Evolutionary conservation across 2,113 vertebrate species (phyloP).

Genomic region (Protomyctophum bolini): DNA sequence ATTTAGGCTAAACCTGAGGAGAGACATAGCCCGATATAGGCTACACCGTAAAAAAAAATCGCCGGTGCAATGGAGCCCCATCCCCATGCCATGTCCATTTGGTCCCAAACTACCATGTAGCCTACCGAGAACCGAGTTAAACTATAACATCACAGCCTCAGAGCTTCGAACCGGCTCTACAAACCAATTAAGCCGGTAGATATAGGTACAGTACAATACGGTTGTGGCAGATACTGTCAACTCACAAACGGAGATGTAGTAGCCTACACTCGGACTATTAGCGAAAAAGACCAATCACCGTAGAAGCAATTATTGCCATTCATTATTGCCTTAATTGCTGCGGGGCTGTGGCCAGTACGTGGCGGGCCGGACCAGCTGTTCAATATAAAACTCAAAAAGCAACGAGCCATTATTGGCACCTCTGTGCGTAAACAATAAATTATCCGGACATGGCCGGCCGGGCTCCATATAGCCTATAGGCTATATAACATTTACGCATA

Average conservation of each 20-base stretch:
- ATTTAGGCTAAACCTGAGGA: too few species aligned
- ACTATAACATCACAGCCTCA: too few species aligned
- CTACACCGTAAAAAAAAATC: too few species aligned
- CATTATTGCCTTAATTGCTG: not conserved
- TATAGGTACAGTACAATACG: too few species aligned
- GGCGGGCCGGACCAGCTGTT: too few species aligned
- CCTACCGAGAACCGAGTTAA: too few species aligned
- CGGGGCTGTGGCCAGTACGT: not conserved
- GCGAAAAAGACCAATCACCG: not conserved
- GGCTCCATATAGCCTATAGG: not conserved
- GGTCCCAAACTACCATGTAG: too few species aligned
- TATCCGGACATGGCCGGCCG: not conserved
- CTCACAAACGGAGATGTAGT: constrained; percentile 5
- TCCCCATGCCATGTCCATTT: too few species aligned
- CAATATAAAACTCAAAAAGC: not conserved
- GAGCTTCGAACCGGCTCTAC: too few species aligned
- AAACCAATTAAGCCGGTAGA: too few species aligned
- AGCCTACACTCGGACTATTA: not conserved
- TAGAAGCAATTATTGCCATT: not conserved
- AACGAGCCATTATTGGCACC: constrained; percentile 9
- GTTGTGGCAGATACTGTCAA: not conserved
- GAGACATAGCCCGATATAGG: too few species aligned
- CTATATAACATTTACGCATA: not conserved
- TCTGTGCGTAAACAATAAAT: constrained; percentile 19
- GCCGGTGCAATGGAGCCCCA: too few species aligned